Base-by-base conservation (phyloP, 2,797 vertebrate species). In the Channa striata region DNA sequence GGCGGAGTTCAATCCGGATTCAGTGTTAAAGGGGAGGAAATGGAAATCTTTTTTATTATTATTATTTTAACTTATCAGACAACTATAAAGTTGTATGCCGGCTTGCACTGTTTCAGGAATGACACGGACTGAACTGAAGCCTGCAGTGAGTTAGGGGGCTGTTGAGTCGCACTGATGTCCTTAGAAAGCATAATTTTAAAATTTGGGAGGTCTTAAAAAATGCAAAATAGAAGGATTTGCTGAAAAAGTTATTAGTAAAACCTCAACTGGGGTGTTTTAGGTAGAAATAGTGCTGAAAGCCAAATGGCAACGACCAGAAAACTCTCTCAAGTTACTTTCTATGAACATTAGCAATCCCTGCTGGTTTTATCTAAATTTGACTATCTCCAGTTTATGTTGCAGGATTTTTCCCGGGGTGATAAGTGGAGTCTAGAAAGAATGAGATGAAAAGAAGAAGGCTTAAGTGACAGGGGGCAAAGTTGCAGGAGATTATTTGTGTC, bases 401-500 rank as follows among this genome's bases (percentile, higher is more conserved):
- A 10, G 34, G 17, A n/a, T 30, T 73, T 83, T 84, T 77, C 79
- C 71, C 67, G 60, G 20, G 23, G 9, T 14, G 25, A 58, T 72
- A 34, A 77, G 58, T 62, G 0, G 14, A 44, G 21, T 63, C 74
- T 74, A 77, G 66, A 78, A 21, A 61, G 44, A 17, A 36, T 9
- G 43, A 48, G 51, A 51, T 73, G 50, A 75, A 77, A 76, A 72
- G 51, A 42, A 60, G 66, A 25, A 23, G 67, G 43, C 14, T 37
- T 52, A 62, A n/a, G n/a, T n/a, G n/a, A n/a, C n/a, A n/a, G n/a
- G n/a, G n/a, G n/a, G n/a, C n/a, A n/a, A n/a, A n/a, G n/a, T n/a
- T n/a, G n/a, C n/a, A n/a, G n/a, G n/a, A n/a, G n/a, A n/a, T 86
- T 66, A 63, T 84, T 82, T 54, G 39, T 13, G 23, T 69, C 81